These are phyloP conservation scores for Bombus haemorrhoidalis DNA, from an alignment of 1,140 invertebrate species.

Conservation along the genomic window DNA sequence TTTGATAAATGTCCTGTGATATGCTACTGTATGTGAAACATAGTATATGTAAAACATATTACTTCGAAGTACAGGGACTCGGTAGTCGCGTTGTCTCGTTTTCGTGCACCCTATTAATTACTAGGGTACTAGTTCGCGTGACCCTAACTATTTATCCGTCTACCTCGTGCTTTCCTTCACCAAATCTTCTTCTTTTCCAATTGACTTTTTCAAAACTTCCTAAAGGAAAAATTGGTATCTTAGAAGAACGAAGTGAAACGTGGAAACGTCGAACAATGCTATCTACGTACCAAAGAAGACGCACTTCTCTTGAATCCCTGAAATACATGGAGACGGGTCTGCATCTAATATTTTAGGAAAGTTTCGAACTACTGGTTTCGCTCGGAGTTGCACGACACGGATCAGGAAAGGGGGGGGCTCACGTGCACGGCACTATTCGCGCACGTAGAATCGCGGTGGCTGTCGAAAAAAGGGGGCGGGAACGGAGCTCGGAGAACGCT, in stretches of 20 bases:
- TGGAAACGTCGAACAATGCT: not conserved
- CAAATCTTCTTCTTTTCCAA: not conserved
- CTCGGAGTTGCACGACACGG: not conserved
- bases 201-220: constrained; percentile 38
- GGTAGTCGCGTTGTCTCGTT: constrained; percentile 59
- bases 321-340: constrained; percentile 43
- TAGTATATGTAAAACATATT: not conserved
- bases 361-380: constrained; percentile 59
- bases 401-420: not conserved
- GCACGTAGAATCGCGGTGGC: not conserved
- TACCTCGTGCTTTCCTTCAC: constrained; percentile 34
- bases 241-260: not conserved
- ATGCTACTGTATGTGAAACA: not conserved
- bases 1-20: constrained; percentile 32
- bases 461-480: constrained; percentile 5
- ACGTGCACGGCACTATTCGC: not conserved
- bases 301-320: not conserved
- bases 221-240: constrained; percentile 49
- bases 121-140: constrained; percentile 71
- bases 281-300: not conserved
- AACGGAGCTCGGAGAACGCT: constrained; percentile 26
- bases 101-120: constrained; percentile 76
- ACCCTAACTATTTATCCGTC: constrained; percentile 73
- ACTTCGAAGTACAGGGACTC: constrained; percentile 20
- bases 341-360: constrained; percentile 68